Evolutionary conservation across 2,888 invertebrate species (phyloP).

Genomic region (Agrilus biguttatus): DNA sequence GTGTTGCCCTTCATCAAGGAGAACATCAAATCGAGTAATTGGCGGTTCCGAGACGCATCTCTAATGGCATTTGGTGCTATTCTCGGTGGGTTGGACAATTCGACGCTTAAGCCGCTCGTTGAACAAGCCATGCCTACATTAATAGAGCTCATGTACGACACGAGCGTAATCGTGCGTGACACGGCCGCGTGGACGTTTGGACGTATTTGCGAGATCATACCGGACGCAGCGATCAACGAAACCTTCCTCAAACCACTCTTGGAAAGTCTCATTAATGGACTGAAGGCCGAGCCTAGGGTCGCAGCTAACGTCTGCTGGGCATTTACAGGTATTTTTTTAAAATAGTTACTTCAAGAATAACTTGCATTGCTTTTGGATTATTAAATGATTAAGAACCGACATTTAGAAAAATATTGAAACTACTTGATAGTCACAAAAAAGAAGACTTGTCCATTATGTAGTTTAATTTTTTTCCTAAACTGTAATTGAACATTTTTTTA

Average conservation of each 20-base stretch:
- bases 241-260: constrained; percentile 67
- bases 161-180: constrained; percentile 86
- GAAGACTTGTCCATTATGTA: not conserved
- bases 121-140: constrained; percentile 95
- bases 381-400: too few species aligned
- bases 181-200: constrained; percentile 98
- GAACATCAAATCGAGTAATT: constrained; percentile 85
- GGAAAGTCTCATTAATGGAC: constrained; percentile 68
- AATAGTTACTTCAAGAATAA: too few species aligned
- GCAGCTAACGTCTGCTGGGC: constrained; percentile 99
- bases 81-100: constrained; percentile 72
- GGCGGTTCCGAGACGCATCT: constrained; percentile 81
- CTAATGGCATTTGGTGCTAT: constrained; percentile 93
- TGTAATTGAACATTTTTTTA: constrained; percentile 22
- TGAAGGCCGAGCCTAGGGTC: constrained; percentile 89
- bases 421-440: too few species aligned
- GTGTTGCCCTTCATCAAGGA: constrained; percentile 93
- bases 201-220: constrained; percentile 92
- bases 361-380: too few species aligned
- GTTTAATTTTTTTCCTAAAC: not conserved
- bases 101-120: constrained; percentile 79
- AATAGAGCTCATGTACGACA: constrained; percentile 88
- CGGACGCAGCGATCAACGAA: constrained; percentile 85
- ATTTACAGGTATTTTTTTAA: constrained; percentile 43
- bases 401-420: too few species aligned